Percentiles rank a stretch among this genome's conserved stretches.
These are phyloP conservation scores for Anneissia japonica DNA, from an alignment of 35 echinoderm and acorn worm genomes.

Conservation along the genomic window DNA sequence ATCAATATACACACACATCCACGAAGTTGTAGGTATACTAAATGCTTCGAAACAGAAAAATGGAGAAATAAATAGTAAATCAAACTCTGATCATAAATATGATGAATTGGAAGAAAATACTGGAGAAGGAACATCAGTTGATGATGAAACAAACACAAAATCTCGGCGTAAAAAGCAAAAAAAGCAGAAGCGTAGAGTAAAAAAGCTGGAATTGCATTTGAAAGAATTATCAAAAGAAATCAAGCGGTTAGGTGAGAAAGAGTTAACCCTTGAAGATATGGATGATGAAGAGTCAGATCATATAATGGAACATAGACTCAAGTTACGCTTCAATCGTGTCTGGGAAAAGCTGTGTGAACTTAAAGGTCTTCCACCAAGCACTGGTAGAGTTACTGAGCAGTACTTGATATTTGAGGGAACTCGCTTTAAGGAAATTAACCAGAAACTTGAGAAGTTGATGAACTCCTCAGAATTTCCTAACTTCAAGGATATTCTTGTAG, in stretches of 20 bases:
- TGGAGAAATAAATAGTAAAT: not conserved
- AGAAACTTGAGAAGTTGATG: constrained; percentile 47
- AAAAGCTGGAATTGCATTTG: constrained; percentile 42
- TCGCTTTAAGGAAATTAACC: constrained; percentile 61
- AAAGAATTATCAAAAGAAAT: constrained; percentile 52
- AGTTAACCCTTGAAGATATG: constrained; percentile 69
- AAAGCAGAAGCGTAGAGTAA: constrained; percentile 19
- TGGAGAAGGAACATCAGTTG: not conserved
- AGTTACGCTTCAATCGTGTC: constrained; percentile 42
- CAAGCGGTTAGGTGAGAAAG: constrained; percentile 51
- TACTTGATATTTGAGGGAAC: constrained; percentile 35
- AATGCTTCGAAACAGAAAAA: not conserved
- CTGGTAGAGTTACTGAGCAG: constrained; percentile 55
- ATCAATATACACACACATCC: not conserved
- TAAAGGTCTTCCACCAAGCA: constrained; percentile 30
- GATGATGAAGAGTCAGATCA: constrained; percentile 42
- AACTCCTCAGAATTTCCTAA: constrained; percentile 65
- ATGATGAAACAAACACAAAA: not conserved
- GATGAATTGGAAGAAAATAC: not conserved
- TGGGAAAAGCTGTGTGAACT: constrained; percentile 63
- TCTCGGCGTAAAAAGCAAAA: constrained; percentile 8
- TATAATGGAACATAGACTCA: constrained; percentile 51
- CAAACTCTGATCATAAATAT: not conserved
- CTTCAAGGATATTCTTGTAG: constrained; percentile 45
- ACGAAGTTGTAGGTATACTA: not conserved